Percentiles rank a stretch among this genome's conserved stretches.
Evolutionary conservation across 2,888 invertebrate species (phyloP).

Genomic region (Sphaerophoria rueppellii): DNA sequence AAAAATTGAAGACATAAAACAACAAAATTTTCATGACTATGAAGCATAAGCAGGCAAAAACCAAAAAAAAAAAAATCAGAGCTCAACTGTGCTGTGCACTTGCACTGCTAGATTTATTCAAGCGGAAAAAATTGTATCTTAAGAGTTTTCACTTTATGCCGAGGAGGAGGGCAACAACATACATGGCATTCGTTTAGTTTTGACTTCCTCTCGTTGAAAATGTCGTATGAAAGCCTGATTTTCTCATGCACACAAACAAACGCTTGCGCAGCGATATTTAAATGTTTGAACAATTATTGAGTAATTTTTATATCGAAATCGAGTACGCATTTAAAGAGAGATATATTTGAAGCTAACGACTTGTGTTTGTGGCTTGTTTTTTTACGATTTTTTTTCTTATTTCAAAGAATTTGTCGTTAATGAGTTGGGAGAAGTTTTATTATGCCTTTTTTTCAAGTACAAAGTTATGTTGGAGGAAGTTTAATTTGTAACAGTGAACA

Average conservation of each 20-base stretch:
- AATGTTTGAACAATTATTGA: constrained; percentile 63
- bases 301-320: constrained; percentile 62
- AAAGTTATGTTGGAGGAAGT: constrained; percentile 59
- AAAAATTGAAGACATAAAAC: constrained; percentile 32
- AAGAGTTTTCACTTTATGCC: constrained; percentile 60
- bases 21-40: constrained; percentile 55
- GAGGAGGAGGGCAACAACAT: constrained; percentile 11
- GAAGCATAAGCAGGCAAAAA: constrained; percentile 1
- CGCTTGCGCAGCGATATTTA: constrained; percentile 36
- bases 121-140: constrained; percentile 52
- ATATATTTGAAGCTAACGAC: constrained; percentile 38
- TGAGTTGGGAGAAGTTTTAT: constrained; percentile 45
- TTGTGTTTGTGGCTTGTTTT: not conserved
- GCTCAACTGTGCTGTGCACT: constrained; percentile 54
- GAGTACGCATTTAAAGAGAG: constrained; percentile 46
- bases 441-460: constrained; percentile 31
- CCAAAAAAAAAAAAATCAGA: constrained; percentile 24
- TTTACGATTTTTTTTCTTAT: constrained; percentile 11
- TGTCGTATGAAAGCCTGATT: constrained; percentile 57
- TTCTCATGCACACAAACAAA: constrained; percentile 32
- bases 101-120: constrained; percentile 66
- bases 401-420: constrained; percentile 57
- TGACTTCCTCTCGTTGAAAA: constrained; percentile 57
- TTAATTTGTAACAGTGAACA: constrained; percentile 29
- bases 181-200: constrained; percentile 32